phyloP scores from a whole-genome alignment of 1,140 invertebrate species.

The Bombus fervidus region DNA sequence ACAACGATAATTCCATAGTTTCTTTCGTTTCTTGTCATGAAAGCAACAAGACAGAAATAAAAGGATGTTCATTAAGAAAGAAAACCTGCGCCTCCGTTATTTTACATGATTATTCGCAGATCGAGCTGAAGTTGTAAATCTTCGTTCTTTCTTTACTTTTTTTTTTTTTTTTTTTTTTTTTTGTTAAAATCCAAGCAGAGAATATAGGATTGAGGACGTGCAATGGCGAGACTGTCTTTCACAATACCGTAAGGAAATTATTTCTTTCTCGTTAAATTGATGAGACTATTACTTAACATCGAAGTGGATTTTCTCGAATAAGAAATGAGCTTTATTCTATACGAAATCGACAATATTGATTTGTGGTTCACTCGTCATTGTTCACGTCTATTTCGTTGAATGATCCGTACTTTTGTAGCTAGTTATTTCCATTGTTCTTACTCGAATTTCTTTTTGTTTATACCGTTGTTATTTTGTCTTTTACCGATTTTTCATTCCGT shows the following conservation, averaged over 20 bases:
- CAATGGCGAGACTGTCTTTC: conserved; percentile 2
- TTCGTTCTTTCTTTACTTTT: not conserved
- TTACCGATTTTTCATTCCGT: conserved; percentile 23
- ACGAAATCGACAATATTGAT: not conserved
- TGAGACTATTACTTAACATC: not conserved
- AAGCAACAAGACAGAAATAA: conserved; percentile 12
- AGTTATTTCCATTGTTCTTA: not conserved
- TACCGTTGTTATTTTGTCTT: conserved; percentile 11
- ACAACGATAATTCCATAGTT: conserved; percentile 6
- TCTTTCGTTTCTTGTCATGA: not conserved
- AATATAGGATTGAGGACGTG: not conserved
- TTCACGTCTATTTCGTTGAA: not conserved
- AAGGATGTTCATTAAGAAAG: not conserved
- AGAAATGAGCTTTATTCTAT: not conserved
- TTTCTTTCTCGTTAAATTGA: not conserved
- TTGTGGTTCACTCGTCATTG: not conserved
- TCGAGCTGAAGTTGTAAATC: not conserved
- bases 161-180: not conserved
- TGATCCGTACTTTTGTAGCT: not conserved
- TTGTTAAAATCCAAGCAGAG: not conserved
- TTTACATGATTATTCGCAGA: not conserved
- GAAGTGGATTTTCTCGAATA: not conserved
- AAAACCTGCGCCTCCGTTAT: not conserved
- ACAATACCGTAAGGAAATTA: not conserved
- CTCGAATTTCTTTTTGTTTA: conserved; percentile 1